phyloP scores from a whole-genome alignment of 23 tunicate species.

The Diplosoma virens region DNA sequence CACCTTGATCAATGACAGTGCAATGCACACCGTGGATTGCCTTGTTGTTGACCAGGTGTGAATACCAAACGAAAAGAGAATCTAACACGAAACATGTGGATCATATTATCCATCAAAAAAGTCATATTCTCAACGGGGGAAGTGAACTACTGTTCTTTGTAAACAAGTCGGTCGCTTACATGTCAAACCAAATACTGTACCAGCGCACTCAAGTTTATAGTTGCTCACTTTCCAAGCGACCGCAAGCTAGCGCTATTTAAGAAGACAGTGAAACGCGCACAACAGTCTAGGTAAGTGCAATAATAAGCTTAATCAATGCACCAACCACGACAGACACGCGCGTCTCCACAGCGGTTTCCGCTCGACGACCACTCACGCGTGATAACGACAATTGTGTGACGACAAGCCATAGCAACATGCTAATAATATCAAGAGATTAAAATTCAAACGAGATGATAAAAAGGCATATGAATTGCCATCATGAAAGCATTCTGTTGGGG shows the following conservation, averaged over 20 bases:
- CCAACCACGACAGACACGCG: constrained; percentile 69
- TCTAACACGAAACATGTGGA: too few relatives aligned
- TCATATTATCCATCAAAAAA: too few relatives aligned
- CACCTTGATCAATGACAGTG: constrained; percentile 94
- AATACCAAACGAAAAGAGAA: not conserved
- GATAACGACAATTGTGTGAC: not conserved
- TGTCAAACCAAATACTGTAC: too few relatives aligned
- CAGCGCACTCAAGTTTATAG: too few relatives aligned
- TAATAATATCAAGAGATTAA: not conserved
- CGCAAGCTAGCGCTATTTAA: not conserved
- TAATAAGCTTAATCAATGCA: constrained; percentile 72
- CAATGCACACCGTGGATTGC: constrained; percentile 91
- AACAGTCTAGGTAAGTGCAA: constrained; percentile 99
- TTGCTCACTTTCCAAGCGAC: too few relatives aligned
- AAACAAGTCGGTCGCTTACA: too few relatives aligned
- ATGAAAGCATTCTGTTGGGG: too few relatives aligned
- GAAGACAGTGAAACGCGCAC: not conserved
- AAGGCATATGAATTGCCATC: too few relatives aligned
- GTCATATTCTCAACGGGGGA: too few relatives aligned
- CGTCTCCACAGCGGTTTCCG: too few relatives aligned
- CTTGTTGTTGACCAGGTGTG: constrained; percentile 58
- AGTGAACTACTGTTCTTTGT: too few relatives aligned
- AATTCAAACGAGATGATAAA: too few relatives aligned
- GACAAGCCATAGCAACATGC: not conserved
- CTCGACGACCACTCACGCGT: not conserved